Conservation (phyloP, 1,140 invertebrate genomes). For the Cherax quadricarinatus region DNA sequence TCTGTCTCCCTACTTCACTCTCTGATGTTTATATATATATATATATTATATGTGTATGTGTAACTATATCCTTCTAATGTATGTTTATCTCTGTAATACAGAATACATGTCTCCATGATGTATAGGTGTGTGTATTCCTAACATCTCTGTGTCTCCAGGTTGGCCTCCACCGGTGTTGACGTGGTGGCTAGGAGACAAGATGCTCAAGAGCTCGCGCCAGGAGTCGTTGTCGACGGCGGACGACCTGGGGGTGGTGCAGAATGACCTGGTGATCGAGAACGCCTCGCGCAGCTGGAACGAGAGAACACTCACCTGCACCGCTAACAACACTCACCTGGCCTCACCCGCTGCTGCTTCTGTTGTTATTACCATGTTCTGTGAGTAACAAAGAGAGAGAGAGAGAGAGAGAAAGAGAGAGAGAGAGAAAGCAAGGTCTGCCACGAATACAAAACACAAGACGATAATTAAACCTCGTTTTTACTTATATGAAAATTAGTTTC, state of each 20-base stretch:
- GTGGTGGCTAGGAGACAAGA: conserved; percentile 22
- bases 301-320: conserved; percentile 18
- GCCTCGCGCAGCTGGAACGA: conserved; percentile 34
- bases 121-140: too few species aligned
- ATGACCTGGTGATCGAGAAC: conserved; percentile 41
- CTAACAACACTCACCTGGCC: conserved; percentile 36
- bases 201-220: conserved; percentile 39
- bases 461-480: too few species aligned
- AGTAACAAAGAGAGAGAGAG: conserved; percentile 13
- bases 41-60: too few species aligned
- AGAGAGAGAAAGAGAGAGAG: conserved; percentile 13
- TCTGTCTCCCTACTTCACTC: too few species aligned
- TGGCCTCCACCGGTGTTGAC: background rate
- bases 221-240: background rate
- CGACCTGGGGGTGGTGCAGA: background rate
- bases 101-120: too few species aligned
- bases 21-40: too few species aligned
- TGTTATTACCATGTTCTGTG: conserved; percentile 16
- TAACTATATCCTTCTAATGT: too few species aligned
- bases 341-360: background rate
- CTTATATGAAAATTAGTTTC: too few species aligned
- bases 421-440: background rate
- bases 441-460: background rate
- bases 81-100: too few species aligned
- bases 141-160: background rate